These are phyloP conservation scores for Coilia nasus DNA, from an alignment of 2,797 vertebrate species.

Conservation along the genomic window DNA sequence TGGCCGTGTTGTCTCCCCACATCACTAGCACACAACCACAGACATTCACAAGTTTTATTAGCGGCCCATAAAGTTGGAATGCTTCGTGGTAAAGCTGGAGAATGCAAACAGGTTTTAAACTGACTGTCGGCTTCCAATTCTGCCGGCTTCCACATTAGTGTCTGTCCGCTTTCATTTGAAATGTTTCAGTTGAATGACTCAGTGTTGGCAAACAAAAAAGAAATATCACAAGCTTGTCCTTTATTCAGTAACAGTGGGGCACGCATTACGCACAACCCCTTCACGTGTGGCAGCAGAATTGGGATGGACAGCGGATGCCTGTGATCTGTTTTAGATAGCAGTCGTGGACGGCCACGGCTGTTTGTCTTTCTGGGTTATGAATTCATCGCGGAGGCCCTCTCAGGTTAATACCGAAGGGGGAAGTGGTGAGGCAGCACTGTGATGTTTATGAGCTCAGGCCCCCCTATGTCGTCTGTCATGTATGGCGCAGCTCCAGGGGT, in stretches of 20 bases:
- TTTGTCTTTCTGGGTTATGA: neutral
- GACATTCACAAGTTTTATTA: neutral
- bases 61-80: neutral
- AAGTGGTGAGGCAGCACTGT: neutral
- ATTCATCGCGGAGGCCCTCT: neutral
- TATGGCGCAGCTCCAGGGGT: neutral
- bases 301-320: neutral
- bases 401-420: neutral
- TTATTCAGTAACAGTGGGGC: too few species aligned
- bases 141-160: neutral
- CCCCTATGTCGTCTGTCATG: constrained; percentile 4
- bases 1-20: neutral
- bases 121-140: neutral
- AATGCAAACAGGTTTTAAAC: neutral
- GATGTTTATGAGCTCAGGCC: neutral
- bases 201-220: too few species aligned
- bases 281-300: neutral
- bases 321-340: neutral
- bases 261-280: too few species aligned
- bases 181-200: neutral
- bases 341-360: neutral
- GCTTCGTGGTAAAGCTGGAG: neutral
- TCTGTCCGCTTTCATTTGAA: neutral
- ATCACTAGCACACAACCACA: neutral
- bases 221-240: too few species aligned